These are phyloP conservation scores for Eutrigla gurnardus DNA, from an alignment of 2,797 vertebrate genomes.

Conservation along the genomic window DNA sequence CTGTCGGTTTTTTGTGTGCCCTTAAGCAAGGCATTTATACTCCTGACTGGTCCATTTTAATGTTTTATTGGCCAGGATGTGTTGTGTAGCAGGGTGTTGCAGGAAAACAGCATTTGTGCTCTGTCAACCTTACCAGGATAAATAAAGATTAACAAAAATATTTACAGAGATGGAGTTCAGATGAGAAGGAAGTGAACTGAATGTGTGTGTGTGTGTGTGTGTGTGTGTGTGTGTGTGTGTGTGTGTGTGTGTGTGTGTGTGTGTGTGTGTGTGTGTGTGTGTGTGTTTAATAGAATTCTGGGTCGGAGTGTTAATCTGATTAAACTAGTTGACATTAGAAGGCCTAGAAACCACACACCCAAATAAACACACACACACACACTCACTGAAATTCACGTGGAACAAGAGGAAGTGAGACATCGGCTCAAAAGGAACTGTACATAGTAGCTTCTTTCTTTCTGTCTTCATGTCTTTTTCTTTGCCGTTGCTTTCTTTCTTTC, in stretches of 20 bases:
- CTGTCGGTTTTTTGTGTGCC: not conserved
- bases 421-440: slow-evolving; percentile 14
- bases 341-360: slow-evolving; percentile 8
- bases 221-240: slow-evolving; percentile 6
- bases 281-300: slow-evolving; percentile 34
- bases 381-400: slow-evolving; percentile 4
- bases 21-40: not conserved
- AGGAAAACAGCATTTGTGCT: slow-evolving; percentile 6
- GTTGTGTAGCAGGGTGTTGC: not conserved
- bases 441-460: not conserved
- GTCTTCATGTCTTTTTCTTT: not conserved
- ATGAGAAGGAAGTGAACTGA: slow-evolving; percentile 22
- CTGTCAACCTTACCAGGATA: not conserved
- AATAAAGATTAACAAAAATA: slow-evolving; percentile 26
- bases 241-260: slow-evolving; percentile 13
- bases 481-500: not conserved
- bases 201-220: slow-evolving; percentile 7
- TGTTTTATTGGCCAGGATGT: not conserved
- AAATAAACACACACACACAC: slow-evolving; percentile 21
- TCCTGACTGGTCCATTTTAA: not conserved
- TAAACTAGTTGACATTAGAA: slow-evolving; percentile 39
- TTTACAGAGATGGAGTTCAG: slow-evolving; percentile 25
- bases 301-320: slow-evolving; percentile 44
- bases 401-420: slow-evolving; percentile 50
- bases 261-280: slow-evolving; percentile 1